Percentiles rank a stretch among this genome's conserved stretches.
These are phyloP conservation scores for Saccostrea echinata DNA, from an alignment of 1,140 invertebrate genomes.

Conservation along the genomic window DNA sequence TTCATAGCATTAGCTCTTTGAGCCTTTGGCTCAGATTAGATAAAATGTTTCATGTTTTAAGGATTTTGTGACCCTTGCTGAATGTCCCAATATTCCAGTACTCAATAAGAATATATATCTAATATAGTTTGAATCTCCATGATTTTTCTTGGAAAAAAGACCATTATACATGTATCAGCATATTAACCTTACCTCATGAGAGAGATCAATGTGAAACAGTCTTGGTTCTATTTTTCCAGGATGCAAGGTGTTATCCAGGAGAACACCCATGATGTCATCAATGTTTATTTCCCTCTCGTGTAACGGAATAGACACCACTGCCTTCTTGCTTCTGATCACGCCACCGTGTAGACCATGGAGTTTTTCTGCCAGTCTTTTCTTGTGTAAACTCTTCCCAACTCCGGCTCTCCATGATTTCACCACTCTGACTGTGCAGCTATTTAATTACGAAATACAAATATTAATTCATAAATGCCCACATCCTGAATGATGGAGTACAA, in stretches of 20 bases:
- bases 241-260: slow-evolving; percentile 61
- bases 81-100: no score
- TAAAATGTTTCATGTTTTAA: no score
- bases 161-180: no score
- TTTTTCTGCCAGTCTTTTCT: slow-evolving; percentile 58
- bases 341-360: not conserved
- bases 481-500: no score
- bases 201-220: slow-evolving; percentile 75
- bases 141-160: no score
- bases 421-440: slow-evolving; percentile 63
- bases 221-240: slow-evolving; percentile 59
- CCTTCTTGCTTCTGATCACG: slow-evolving; percentile 13
- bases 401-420: slow-evolving; percentile 73
- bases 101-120: no score
- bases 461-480: no score
- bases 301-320: slow-evolving; percentile 67
- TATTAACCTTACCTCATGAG: slow-evolving; percentile 69
- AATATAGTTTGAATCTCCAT: no score
- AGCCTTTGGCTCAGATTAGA: no score
- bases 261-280: slow-evolving; percentile 55
- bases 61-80: no score
- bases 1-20: no score
- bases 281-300: slow-evolving; percentile 65
- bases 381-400: slow-evolving; percentile 74
- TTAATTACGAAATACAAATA: no score